A percentile compares a stretch with the other conserved stretches of the same genome.
These are phyloP conservation scores for Ctenoplectra terminalis DNA, from an alignment of 1,140 invertebrate species.

Conservation along the genomic window DNA sequence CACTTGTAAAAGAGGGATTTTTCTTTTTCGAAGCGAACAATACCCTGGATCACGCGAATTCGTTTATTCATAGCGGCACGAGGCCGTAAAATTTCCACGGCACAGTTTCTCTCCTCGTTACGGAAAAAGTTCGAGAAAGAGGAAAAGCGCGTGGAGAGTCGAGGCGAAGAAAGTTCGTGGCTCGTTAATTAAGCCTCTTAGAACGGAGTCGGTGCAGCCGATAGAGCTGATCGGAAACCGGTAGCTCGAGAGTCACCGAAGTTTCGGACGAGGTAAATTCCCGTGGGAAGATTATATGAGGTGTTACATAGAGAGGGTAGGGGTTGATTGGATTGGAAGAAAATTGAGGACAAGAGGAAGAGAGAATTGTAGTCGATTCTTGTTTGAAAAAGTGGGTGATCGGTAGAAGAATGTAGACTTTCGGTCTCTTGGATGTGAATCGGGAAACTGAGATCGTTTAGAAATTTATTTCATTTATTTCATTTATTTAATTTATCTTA, in stretches of 20 bases:
- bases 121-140: neutral
- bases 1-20: neutral
- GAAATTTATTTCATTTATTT: too few species aligned
- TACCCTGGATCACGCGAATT: neutral
- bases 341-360: neutral
- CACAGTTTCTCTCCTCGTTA: neutral
- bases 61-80: neutral
- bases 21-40: neutral
- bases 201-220: neutral
- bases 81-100: neutral
- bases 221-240: constrained; percentile 13
- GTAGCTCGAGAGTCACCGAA: neutral
- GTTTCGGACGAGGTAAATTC: neutral
- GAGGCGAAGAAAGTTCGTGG: constrained; percentile 10
- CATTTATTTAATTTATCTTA: too few species aligned
- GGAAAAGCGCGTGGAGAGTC: neutral
- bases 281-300: neutral
- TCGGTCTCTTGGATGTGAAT: too few species aligned
- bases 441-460: too few species aligned
- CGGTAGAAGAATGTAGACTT: too few species aligned
- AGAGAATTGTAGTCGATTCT: neutral
- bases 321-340: neutral
- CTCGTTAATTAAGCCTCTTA: constrained; percentile 38
- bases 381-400: too few species aligned
- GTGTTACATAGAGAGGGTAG: neutral